These are phyloP conservation scores for Halisarca cf. caerulea DNA, from an alignment of 37 sponge, comb jelly and placozoan species.

Conservation along the genomic window DNA sequence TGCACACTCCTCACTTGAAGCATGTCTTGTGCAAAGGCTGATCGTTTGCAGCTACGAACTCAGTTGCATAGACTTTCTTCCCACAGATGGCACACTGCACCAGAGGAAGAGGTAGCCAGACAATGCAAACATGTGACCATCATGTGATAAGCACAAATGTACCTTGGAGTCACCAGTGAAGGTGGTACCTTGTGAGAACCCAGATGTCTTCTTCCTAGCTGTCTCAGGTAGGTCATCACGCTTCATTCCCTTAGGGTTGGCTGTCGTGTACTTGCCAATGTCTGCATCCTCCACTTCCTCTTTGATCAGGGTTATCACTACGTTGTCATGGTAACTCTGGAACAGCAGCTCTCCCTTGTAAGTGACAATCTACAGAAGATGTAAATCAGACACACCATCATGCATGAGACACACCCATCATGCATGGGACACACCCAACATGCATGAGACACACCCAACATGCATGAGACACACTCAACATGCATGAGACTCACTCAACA, in stretches of 20 bases:
- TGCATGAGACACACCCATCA: too few relatives aligned
- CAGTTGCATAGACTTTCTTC: slow-evolving; percentile 53
- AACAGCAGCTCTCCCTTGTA: slow-evolving; percentile 59
- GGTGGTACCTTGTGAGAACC: slow-evolving; percentile 13
- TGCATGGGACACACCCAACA: too few relatives aligned
- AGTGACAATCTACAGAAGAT: slow-evolving; percentile 22
- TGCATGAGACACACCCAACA: too few relatives aligned
- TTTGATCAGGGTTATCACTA: slow-evolving; percentile 46
- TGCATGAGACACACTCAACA: too few relatives aligned
- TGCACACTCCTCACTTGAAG: slow-evolving; percentile 51
- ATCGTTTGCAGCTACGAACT: slow-evolving; percentile 62
- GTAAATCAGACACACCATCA: too few relatives aligned
- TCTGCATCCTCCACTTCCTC: slow-evolving; percentile 36
- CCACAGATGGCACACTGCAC: slow-evolving; percentile 44
- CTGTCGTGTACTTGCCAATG: slow-evolving; percentile 44
- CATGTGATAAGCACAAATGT: background rate
- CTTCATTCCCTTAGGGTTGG: slow-evolving; percentile 46
- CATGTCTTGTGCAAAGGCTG: slow-evolving; percentile 57
- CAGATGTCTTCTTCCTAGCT: slow-evolving; percentile 31
- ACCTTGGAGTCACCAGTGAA: slow-evolving; percentile 27
- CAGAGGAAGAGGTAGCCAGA: background rate
- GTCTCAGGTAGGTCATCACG: background rate
- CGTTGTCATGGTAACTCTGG: slow-evolving; percentile 44
- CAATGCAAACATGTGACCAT: background rate
- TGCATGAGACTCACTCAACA: too few relatives aligned